phyloP scores from a whole-genome alignment of 2,888 invertebrate genomes.

The Melanchra persicariae region DNA sequence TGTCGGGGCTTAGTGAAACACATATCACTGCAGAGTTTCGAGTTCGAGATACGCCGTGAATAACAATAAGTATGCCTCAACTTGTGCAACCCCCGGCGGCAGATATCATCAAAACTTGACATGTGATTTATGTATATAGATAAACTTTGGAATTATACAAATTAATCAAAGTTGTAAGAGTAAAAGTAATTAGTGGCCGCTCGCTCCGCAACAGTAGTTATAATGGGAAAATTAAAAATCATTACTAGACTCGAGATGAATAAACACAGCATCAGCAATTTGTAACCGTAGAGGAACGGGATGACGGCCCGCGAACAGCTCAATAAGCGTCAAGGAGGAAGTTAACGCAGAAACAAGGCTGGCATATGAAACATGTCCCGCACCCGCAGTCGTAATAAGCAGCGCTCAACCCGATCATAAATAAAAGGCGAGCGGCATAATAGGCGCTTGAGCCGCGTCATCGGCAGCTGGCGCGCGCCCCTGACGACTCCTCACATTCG shows the following conservation, averaged over 20 bases:
- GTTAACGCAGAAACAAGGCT: conserved; percentile 77
- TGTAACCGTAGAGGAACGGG: conserved; percentile 61
- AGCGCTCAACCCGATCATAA: conserved; percentile 87
- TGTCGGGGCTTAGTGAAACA: conserved; percentile 81
- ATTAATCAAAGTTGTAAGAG: conserved; percentile 69
- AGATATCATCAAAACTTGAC: conserved; percentile 75
- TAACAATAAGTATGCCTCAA: conserved; percentile 78
- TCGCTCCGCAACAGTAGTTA: conserved; percentile 7
- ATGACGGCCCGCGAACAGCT: conserved; percentile 76
- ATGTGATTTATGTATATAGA: conserved; percentile 74
- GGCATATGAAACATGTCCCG: conserved; percentile 84
- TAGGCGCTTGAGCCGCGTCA: conserved; percentile 84
- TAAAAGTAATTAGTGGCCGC: conserved; percentile 68
- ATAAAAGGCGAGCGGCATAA: conserved; percentile 86
- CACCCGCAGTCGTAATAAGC: conserved; percentile 85
- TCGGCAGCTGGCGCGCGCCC: conserved; percentile 82
- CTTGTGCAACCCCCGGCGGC: conserved; percentile 73
- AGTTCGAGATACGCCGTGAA: conserved; percentile 82
- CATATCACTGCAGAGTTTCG: conserved; percentile 80
- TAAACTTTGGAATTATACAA: conserved; percentile 73
- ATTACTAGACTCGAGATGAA: conserved; percentile 39
- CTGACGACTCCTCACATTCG: conserved; percentile 74
- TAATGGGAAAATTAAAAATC: conserved; percentile 37
- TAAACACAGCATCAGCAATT: conserved; percentile 60
- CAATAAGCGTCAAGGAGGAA: conserved; percentile 80